A percentile compares a stretch with the other conserved stretches of the same genome.
These are phyloP conservation scores for Vanessa tameamea DNA, from an alignment of 1,140 invertebrate species.

Conservation along the genomic window DNA sequence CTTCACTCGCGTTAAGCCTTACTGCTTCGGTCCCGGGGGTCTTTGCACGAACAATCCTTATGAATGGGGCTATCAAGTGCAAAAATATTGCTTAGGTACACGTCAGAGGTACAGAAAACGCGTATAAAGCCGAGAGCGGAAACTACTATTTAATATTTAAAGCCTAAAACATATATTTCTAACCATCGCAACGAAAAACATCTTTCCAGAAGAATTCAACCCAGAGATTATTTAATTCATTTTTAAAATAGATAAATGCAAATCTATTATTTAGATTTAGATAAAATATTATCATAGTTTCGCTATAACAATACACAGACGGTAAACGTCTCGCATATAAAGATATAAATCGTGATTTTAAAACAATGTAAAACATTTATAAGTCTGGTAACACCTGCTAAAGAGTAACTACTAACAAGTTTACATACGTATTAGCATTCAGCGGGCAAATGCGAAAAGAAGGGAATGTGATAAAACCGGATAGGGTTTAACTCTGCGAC, in stretches of 20 bases:
- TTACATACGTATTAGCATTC: constrained; percentile 26
- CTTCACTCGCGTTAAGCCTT: no score
- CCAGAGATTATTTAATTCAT: no score
- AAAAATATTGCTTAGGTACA: no score
- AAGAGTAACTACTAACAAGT: constrained; percentile 16
- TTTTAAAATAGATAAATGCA: not conserved
- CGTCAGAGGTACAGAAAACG: no score
- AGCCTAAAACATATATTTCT: no score
- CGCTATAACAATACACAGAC: not conserved
- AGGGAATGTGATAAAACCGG: constrained; percentile 15
- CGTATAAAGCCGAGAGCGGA: no score
- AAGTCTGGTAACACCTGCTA: constrained; percentile 17
- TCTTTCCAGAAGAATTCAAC: no score
- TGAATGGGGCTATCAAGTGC: no score
- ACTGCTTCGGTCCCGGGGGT: no score
- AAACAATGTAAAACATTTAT: constrained; percentile 27
- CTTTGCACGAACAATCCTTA: no score
- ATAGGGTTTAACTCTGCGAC: not conserved
- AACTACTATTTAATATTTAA: no score
- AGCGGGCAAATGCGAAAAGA: constrained; percentile 10
- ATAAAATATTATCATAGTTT: not conserved
- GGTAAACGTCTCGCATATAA: not conserved
- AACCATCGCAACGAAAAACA: no score
- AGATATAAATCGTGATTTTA: constrained; percentile 16
- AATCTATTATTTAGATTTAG: not conserved